Evolutionary conservation across 2,113 vertebrate genomes (phyloP).

Genomic region (Zapus hudsonius): DNA sequence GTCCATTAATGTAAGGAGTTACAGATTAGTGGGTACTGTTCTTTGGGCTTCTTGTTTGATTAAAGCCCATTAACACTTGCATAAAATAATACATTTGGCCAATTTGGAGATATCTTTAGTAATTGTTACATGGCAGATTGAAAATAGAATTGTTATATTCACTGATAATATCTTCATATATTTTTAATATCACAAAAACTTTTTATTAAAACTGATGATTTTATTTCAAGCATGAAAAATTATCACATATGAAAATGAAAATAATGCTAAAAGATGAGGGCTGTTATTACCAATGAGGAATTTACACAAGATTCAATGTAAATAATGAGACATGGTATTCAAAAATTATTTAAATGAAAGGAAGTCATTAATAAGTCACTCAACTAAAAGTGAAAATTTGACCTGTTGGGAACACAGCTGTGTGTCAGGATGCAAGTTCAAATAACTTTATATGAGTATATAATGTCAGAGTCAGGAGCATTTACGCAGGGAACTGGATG

Average conservation of each 20-base stretch:
- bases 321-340: background rate
- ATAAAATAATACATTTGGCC: background rate
- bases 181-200: background rate
- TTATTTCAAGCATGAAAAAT: conserved; percentile 34
- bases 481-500: background rate
- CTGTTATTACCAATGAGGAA: background rate
- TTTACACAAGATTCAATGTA: background rate
- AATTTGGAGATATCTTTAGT: conserved; percentile 17
- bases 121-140: background rate
- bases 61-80: background rate
- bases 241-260: background rate
- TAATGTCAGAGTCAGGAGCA: background rate
- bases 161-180: conserved; percentile 15
- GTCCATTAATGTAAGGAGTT: background rate
- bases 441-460: background rate
- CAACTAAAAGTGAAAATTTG: background rate
- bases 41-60: background rate
- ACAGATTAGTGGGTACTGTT: background rate
- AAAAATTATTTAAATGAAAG: background rate
- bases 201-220: conserved; percentile 9
- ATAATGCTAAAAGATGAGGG: background rate
- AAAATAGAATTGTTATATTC: background rate
- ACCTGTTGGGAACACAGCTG: background rate
- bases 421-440: background rate
- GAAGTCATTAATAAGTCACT: background rate